A percentile compares a stretch with the other conserved stretches of the same genome.
These are phyloP conservation scores for Spodoptera littoralis DNA, from an alignment of 2,888 invertebrate genomes.

Conservation along the genomic window DNA sequence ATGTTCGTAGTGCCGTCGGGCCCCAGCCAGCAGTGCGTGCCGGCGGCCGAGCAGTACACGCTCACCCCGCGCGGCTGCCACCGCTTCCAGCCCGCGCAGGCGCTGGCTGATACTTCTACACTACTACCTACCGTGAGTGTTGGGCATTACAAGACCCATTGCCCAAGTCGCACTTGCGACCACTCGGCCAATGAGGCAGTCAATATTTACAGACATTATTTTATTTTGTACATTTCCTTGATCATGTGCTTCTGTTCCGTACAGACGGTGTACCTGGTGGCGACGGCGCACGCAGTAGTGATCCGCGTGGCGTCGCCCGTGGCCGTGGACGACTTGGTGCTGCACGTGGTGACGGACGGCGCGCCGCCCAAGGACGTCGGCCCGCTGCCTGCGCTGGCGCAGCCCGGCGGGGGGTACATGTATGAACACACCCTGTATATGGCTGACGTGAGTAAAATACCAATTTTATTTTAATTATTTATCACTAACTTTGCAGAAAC, in stretches of 20 bases:
- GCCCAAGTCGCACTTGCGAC: too few relatives aligned
- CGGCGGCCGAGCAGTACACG: conserved; percentile 90
- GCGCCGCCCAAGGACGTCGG: conserved; percentile 52
- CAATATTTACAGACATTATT: too few relatives aligned
- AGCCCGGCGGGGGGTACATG: conserved; percentile 65
- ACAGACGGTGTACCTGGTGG: conserved; percentile 85
- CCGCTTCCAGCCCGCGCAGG: conserved; percentile 87
- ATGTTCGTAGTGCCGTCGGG: conserved; percentile 89
- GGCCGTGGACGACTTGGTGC: conserved; percentile 78
- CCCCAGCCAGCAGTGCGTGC: conserved; percentile 92
- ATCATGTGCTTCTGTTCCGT: conserved; percentile 30
- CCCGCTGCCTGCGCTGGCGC: conserved; percentile 56
- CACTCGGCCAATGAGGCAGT: too few relatives aligned
- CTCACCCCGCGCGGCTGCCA: conserved; percentile 95
- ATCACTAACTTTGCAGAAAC: too few relatives aligned
- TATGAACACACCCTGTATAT: conserved; percentile 80
- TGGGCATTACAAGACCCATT: too few relatives aligned
- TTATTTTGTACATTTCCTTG: too few relatives aligned
- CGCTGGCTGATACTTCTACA: conserved; percentile 57
- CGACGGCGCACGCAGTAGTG: conserved; percentile 88
- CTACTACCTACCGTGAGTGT: conserved; percentile 57
- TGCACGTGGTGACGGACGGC: conserved; percentile 73
- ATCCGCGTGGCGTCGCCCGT: conserved; percentile 84
- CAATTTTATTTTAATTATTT: neutral
- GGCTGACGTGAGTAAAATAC: conserved; percentile 70